These are phyloP conservation scores for Anarrhichthys ocellatus DNA, from an alignment of 2,113 vertebrate species.

Conservation along the genomic window DNA sequence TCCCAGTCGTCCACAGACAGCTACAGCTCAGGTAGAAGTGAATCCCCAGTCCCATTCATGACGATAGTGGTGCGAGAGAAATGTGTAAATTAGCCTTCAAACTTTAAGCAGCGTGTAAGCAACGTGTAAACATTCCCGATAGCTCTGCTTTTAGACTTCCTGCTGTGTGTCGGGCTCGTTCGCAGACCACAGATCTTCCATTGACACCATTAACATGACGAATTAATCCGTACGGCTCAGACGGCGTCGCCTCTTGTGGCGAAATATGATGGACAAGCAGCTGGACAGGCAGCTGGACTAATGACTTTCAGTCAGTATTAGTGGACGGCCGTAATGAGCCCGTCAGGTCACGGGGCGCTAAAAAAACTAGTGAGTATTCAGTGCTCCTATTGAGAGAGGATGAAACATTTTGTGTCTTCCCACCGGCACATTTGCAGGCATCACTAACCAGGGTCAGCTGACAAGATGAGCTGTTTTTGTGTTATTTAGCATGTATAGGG, in stretches of 20 bases:
- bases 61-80: not conserved
- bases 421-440: not conserved
- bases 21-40: slow-evolving; percentile 95
- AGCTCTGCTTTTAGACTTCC: slow-evolving; percentile 1
- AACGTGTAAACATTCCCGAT: not conserved
- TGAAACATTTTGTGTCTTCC: slow-evolving; percentile 4
- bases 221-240: slow-evolving; percentile 41
- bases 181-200: not conserved
- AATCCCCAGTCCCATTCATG: not conserved
- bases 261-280: slow-evolving; percentile 29
- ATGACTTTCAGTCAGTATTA: slow-evolving; percentile 36
- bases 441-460: not conserved
- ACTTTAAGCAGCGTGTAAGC: not conserved
- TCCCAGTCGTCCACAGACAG: slow-evolving; percentile 99
- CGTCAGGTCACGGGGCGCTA: not conserved
- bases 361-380: not conserved
- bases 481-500: not conserved
- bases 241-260: not conserved
- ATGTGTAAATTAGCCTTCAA: not conserved
- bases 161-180: slow-evolving; percentile 18
- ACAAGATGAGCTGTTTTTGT: not conserved
- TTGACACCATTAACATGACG: slow-evolving; percentile 44
- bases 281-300: slow-evolving; percentile 50
- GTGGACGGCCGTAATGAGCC: not conserved
- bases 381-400: not conserved